Conservation (phyloP, 2,797 vertebrate species). For the Rhynchonycteris naso region DNA sequence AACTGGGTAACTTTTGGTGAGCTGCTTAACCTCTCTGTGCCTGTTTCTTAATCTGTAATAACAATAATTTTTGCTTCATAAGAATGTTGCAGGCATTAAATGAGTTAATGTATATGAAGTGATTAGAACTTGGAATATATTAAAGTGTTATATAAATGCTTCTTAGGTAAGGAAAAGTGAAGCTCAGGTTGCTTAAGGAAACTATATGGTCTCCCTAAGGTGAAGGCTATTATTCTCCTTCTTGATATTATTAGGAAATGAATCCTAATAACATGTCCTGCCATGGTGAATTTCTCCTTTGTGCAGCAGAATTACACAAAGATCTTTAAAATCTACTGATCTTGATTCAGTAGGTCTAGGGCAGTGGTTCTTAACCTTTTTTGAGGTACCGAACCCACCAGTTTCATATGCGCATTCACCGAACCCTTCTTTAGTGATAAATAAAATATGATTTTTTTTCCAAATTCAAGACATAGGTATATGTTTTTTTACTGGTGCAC, state of each 20-base stretch:
- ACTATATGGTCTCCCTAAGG: background rate
- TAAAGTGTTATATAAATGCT: background rate
- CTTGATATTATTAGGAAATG: background rate
- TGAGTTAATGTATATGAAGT: background rate
- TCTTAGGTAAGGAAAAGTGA: background rate
- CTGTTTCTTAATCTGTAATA: background rate
- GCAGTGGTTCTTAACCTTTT: too few relatives aligned
- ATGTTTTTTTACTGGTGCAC: too few relatives aligned
- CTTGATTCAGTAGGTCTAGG: too few relatives aligned
- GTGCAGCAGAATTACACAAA: background rate
- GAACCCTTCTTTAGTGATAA: too few relatives aligned
- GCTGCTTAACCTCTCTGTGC: background rate
- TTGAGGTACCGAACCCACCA: too few relatives aligned
- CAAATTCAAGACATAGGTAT: too few relatives aligned
- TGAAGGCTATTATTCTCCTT: background rate
- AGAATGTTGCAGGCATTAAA: background rate
- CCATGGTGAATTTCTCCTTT: background rate
- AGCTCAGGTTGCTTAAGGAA: background rate
- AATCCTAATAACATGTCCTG: background rate
- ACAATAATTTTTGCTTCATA: background rate
- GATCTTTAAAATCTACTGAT: background rate
- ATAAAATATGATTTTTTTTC: too few relatives aligned
- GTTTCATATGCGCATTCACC: too few relatives aligned
- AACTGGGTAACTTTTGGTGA: background rate
- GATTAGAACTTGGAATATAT: background rate